A percentile compares a stretch with the other conserved stretches of the same genome.
Evolutionary conservation across 1,140 invertebrate genomes (phyloP).

Genomic region (Zaprionus ornatus): DNA sequence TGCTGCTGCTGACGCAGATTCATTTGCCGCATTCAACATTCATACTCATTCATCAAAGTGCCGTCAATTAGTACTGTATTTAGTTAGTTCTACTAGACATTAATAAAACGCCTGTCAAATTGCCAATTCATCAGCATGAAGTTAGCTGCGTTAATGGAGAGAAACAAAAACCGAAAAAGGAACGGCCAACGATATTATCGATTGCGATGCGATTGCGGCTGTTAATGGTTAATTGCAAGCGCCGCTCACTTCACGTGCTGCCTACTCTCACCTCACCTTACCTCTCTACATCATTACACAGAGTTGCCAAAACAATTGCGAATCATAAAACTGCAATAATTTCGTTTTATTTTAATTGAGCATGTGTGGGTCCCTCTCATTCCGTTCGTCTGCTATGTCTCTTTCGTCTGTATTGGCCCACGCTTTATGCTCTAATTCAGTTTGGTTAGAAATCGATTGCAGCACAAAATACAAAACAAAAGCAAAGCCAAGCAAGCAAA

Average conservation of each 20-base stretch:
- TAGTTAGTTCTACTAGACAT: slow-evolving; percentile 6
- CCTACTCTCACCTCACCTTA: not conserved
- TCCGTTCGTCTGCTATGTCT: slow-evolving; percentile 4
- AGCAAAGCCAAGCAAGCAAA: slow-evolving; percentile 43
- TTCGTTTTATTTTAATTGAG: slow-evolving; percentile 71
- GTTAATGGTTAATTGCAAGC: slow-evolving; percentile 55
- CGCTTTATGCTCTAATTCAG: slow-evolving; percentile 80
- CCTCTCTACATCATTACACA: not conserved
- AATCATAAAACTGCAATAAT: slow-evolving; percentile 53
- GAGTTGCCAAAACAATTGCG: slow-evolving; percentile 38
- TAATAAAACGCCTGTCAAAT: slow-evolving; percentile 44
- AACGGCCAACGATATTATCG: slow-evolving; percentile 43
- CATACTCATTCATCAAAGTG: slow-evolving; percentile 44
- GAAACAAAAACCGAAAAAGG: not conserved
- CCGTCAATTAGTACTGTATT: slow-evolving; percentile 15
- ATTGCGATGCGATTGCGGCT: slow-evolving; percentile 48
- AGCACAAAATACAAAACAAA: slow-evolving; percentile 44
- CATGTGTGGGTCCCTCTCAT: slow-evolving; percentile 58
- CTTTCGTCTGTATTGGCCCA: slow-evolving; percentile 54
- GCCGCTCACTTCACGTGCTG: slow-evolving; percentile 56
- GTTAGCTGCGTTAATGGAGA: slow-evolving; percentile 27
- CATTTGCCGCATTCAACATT: slow-evolving; percentile 40
- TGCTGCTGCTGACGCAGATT: slow-evolving; percentile 54
- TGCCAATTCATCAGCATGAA: slow-evolving; percentile 33
- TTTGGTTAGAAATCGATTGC: slow-evolving; percentile 77